phyloP scores from a whole-genome alignment of 2,797 vertebrate species.

The Arctocebus calabarensis region DNA sequence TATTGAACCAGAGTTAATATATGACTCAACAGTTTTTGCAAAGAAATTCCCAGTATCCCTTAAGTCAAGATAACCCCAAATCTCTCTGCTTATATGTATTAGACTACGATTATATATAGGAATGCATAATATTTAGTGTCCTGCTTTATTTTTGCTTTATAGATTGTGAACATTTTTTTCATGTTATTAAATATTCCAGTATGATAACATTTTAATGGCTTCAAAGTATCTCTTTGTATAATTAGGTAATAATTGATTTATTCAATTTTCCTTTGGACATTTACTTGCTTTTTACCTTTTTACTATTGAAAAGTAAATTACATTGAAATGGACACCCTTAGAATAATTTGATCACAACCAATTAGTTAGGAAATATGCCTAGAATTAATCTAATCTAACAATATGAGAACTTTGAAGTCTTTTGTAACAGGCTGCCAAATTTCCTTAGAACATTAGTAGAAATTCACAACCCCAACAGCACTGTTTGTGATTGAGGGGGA shows the following conservation, averaged over 20 bases:
- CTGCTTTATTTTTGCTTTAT: neutral
- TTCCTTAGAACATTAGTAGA: neutral
- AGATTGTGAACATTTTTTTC: neutral
- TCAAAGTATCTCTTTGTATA: neutral
- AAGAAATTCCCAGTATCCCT: conserved; percentile 1
- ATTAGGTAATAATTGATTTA: conserved; percentile 12
- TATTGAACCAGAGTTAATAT: neutral
- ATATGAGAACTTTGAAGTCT: neutral
- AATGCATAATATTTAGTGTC: neutral
- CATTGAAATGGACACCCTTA: neutral
- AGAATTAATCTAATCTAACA: neutral
- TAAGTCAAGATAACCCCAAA: neutral
- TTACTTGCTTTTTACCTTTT: conserved; percentile 19
- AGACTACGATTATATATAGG: neutral
- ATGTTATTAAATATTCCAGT: neutral
- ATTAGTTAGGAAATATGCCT: neutral
- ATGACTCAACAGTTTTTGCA: neutral
- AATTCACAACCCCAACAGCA: neutral
- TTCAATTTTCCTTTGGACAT: neutral
- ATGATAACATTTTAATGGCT: neutral
- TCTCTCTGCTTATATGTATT: neutral
- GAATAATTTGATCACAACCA: neutral
- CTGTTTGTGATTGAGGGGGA: neutral
- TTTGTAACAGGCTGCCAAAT: neutral
- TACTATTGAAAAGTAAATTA: conserved; percentile 8